A percentile compares a stretch with the other conserved stretches of the same genome.
These are phyloP conservation scores for Enteromius anoplus DNA, from an alignment of 2,797 vertebrate species.

Conservation along the genomic window DNA sequence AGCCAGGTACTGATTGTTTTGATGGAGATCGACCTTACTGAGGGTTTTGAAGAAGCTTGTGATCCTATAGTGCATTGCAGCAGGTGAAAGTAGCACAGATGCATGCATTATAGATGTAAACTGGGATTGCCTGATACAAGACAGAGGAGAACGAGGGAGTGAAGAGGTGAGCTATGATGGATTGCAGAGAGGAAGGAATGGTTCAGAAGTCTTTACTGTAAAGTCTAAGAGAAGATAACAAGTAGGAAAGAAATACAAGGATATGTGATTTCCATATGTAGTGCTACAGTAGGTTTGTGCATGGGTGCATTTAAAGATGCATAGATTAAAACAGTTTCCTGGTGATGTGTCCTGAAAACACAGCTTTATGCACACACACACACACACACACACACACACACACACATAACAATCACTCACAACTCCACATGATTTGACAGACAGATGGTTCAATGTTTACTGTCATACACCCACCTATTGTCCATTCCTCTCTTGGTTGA, in stretches of 20 bases:
- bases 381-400: background rate
- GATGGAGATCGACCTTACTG: constrained; percentile 12
- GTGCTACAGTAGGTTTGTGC: background rate
- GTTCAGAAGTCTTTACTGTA: background rate
- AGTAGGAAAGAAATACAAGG: background rate
- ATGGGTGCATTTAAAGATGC: background rate
- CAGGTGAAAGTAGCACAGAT: constrained; percentile 33
- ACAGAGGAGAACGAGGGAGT: constrained; percentile 18
- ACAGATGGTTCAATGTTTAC: constrained; percentile 23
- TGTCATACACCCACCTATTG: constrained; percentile 34
- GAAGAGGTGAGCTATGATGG: constrained; percentile 20
- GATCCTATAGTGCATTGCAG: constrained; percentile 12
- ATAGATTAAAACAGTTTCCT: background rate
- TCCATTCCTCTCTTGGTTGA: background rate
- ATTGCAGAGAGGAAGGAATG: background rate
- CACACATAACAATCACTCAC: constrained; percentile 11
- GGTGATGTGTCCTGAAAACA: background rate
- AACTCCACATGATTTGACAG: background rate
- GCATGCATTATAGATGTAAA: constrained; percentile 59
- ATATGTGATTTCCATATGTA: background rate
- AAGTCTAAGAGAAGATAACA: background rate
- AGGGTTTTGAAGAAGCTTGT: background rate
- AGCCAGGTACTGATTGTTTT: constrained; percentile 14
- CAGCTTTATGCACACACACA: background rate
- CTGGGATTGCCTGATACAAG: constrained; percentile 32